A percentile compares a stretch with the other conserved stretches of the same genome.
Conservation (phyloP, 2,888 invertebrate species). For the Linyphia triangularis region DNA sequence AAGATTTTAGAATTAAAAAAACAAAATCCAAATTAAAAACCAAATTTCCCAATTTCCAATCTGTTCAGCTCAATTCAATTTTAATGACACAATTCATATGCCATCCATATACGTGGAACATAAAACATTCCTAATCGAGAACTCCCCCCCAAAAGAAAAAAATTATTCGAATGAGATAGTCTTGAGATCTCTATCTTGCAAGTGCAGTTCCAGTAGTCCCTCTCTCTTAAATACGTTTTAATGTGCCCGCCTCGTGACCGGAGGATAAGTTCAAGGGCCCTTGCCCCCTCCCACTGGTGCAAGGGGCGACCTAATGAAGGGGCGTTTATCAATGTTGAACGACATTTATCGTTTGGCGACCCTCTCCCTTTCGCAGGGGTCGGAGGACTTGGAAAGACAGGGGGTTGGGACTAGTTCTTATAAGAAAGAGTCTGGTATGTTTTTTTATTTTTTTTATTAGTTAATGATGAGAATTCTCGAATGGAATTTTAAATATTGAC, state of each 20-base stretch:
- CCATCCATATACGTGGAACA: no score
- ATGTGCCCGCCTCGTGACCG: constrained; percentile 55
- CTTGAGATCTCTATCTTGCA: constrained; percentile 8
- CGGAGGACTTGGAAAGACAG: constrained; percentile 3
- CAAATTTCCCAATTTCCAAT: no score
- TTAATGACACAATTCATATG: no score
- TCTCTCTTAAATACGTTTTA: constrained; percentile 25
- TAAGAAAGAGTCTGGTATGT: background rate
- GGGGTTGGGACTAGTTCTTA: background rate
- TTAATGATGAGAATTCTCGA: background rate
- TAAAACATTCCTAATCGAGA: no score
- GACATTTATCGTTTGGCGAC: background rate
- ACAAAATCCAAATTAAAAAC: no score
- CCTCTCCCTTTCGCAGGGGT: constrained; percentile 7
- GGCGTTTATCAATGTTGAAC: constrained; percentile 12
- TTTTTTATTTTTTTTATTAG: background rate
- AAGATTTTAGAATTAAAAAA: no score
- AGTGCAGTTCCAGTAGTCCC: background rate
- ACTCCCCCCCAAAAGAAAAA: background rate
- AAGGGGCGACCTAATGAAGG: constrained; percentile 38
- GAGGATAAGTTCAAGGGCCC: constrained; percentile 35
- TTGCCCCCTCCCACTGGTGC: background rate
- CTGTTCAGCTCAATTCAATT: no score
- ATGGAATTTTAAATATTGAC: background rate
- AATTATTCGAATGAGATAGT: background rate